Evolutionary conservation across 1,140 invertebrate species (phyloP).

Genomic region (Apis dorsata): DNA sequence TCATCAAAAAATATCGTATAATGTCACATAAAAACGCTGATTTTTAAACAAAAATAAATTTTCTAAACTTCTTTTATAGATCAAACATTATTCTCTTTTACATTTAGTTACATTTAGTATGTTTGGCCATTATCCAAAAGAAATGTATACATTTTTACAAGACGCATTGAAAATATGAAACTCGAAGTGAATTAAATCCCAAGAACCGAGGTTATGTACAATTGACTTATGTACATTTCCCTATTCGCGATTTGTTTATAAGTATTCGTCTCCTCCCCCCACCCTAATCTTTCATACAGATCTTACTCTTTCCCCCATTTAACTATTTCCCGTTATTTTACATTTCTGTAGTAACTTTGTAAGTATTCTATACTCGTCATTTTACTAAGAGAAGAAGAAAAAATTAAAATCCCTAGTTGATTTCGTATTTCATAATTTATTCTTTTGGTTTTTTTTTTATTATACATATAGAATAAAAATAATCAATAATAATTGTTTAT

Average conservation of each 20-base stretch:
- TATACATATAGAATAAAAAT: too few relatives aligned
- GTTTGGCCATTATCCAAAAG: neutral
- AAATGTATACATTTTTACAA: neutral
- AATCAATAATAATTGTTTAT: too few relatives aligned
- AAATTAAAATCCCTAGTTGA: neutral
- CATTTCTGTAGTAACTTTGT: neutral
- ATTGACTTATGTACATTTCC: conserved; percentile 6
- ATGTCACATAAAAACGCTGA: neutral
- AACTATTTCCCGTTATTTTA: neutral
- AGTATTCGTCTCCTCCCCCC: neutral
- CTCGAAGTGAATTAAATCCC: neutral
- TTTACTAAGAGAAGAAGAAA: neutral
- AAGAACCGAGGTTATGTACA: conserved; percentile 28
- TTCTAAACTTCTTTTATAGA: neutral
- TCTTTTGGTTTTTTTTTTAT: too few relatives aligned
- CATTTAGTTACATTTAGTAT: too few relatives aligned
- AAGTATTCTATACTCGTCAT: neutral
- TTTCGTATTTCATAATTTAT: too few relatives aligned
- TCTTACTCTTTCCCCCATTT: neutral
- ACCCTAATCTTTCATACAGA: neutral
- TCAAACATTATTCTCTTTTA: neutral
- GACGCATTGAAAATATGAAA: conserved; percentile 9
- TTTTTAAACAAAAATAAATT: conserved; percentile 1
- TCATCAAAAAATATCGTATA: neutral
- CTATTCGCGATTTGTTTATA: conserved; percentile 15